Base-by-base conservation (phyloP, 2,797 vertebrate species). In the Muraenolepis orangiensis region DNA sequence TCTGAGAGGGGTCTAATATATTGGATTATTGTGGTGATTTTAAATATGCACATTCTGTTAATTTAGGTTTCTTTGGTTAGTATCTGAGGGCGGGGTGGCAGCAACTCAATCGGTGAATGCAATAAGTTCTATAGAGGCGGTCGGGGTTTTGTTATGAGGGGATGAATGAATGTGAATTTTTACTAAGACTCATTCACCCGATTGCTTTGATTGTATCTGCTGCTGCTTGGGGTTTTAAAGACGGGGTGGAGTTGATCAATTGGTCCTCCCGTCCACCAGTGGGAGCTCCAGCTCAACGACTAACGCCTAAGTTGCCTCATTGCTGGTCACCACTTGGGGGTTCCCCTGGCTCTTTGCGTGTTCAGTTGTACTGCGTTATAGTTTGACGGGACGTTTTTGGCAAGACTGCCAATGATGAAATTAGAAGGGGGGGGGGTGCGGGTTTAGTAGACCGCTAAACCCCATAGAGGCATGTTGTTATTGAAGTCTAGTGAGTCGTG, bases 1-100 rank as follows among this genome's bases (percentile, higher is more conserved):
- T 92, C 84, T 89, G 85, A 91, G 90, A 88, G 88, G 87, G 89
- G 89, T 88, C 82, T 93, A 93, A 93, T 93, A 92, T 93, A 92
- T 92, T 91, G 91, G 84, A 87, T 90, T 90, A 71, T 88, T 84
- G 88, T 92, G 87, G 82, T 90, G 84, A 87, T 90, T 90, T 91
- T 91, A 82, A 90, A 87, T 86, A 89, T 87, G 87, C 79, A 86
- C 82, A 72, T 77, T 82, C 79, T 72, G 74, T 80, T 82, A 78
- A 75, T n/a, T n/a, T n/a, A n/a, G n/a, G n/a, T 80, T 76, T 81
- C 69, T 82, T 81, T 13, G 26, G 26, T 84, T 88, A 85, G 51
- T 74, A 81, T 76, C 29, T 84, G 79, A 79, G 68, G 29, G 34
- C 51, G 34, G 76, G 28, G 87, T 79, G 84, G 81, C 87, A 78